Base-by-base conservation (phyloP, 2,888 invertebrate genomes). In the Alentia gelatinosa region DNA sequence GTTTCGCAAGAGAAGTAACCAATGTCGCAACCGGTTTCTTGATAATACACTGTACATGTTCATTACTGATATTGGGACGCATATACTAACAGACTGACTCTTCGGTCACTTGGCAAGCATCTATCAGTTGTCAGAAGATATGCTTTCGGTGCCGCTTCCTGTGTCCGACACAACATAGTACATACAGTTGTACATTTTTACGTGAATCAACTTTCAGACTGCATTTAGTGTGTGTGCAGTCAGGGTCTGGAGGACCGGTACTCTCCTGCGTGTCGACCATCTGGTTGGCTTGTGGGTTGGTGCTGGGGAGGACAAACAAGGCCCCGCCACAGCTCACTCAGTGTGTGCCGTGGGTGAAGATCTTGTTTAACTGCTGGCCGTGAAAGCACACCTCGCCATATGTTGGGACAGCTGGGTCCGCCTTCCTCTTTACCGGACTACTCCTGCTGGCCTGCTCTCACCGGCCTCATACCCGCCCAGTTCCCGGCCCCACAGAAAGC, bases 341-440 rank as follows among this genome's bases (percentile, higher is more conserved):
- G 19, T 79, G 79, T 75, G 75, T 79, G n/a, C 79, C 15, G 79
- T 79, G 15, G 79, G 39, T 79, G 37, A 19, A 39, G 79, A 79
- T 79, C 37, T 74, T 74, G 74, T 79, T 79, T 79, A 35, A 39
- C 23, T 37, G 79, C 37, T n/a, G 47, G 35, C 47, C 86, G 42
- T 23, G 86, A 86, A 86, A 50, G 86, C 86, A 86, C 86, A 86
- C 86, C 47, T 47, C 26, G 35, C 86, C 86, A 86, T 86, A 86
- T 86, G 86, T 86, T 86, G 47, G 86, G 86, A 42, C 86, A 86
- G 86, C 86, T 86, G 86, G 86, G 74, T 3, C 74, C 26, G 12
- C 30, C 74, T 33, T 15, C 74, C 12, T 12, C 74, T 33, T 33
- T 26, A 26, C 74, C 74, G 30, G 74, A 1, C 74, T 33, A 3